Evolutionary conservation across 2,113 vertebrate genomes (phyloP), one percentile per base, ranked within the genome.

Genomic region (Gallinago media): DNA sequence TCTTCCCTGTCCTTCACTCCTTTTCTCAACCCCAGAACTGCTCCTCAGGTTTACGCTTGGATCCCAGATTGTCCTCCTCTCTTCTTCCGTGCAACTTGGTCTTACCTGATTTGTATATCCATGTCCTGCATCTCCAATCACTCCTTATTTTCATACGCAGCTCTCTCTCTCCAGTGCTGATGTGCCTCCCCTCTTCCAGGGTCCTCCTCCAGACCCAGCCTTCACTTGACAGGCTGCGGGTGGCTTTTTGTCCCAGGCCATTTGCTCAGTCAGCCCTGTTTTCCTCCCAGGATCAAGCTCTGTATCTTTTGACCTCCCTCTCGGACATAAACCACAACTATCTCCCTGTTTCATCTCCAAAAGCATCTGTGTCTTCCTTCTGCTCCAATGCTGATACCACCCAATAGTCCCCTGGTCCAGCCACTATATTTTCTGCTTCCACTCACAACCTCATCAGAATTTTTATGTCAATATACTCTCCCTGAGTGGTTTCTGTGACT

Each of bases 131-230:
- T 6, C 3, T 73, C 59, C 5, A 70, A 11, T 8, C 8, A 62
- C 11, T 74, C n/a, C 36, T 66, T 61, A 76, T 76, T 88, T 86
- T 50, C 67, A 76, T 22, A 73, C 0, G 0, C 25, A 86, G 40
- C 3, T 68, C 38, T 27, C 26, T 55, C 26, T 55, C 34, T 85
- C 23, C 58, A 82, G 22, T 72, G 15, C 31, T 49, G 59, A 65
- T 31, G n/a, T 1, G 1, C 9, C 12, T 68, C 21, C 2, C 0
- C 22, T 54, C 36, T 40, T 66, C 27, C 55, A n/a, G 27, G 21
- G 15, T 50, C 31, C n/a, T 58, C 29, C 88, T 88, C 22, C 42
- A 55, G 25, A 18, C 38, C 67, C 73, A 78, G 56, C 29, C 46
- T 58, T 46, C 32, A 19, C 50, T 61, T 50, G 65, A 81, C 7